Evolutionary conservation across 2,113 vertebrate genomes (phyloP).

Genomic region (Tachycineta bicolor): DNA sequence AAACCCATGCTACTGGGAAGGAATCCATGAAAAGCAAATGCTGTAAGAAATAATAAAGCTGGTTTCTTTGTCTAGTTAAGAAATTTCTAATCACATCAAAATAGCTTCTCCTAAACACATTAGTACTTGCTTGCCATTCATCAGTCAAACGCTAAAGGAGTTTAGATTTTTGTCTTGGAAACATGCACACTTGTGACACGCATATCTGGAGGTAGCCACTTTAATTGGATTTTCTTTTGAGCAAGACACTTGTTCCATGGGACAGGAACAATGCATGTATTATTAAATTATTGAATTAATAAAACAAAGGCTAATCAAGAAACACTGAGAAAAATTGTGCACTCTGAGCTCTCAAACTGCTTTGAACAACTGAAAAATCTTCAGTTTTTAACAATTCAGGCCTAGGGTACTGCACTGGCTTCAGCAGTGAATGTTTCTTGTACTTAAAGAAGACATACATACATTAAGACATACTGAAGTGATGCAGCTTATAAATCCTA

Average conservation of each 20-base stretch:
- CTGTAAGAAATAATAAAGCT: neutral
- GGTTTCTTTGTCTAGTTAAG: neutral
- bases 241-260: neutral
- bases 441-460: neutral
- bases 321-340: neutral
- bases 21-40: constrained; percentile 40
- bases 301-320: neutral
- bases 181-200: neutral
- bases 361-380: neutral
- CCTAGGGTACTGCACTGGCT: neutral
- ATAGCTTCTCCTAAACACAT: neutral
- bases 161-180: neutral
- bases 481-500: neutral
- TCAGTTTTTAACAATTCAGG: neutral
- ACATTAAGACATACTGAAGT: neutral
- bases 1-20: neutral
- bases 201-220: neutral
- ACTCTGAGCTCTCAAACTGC: neutral
- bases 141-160: neutral
- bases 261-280: neutral
- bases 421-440: neutral
- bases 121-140: neutral
- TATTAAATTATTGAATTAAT: neutral
- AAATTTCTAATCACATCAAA: neutral
- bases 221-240: neutral